Evolutionary conservation across 2,113 vertebrate genomes (phyloP).

Genomic region (Cebus imitator): DNA sequence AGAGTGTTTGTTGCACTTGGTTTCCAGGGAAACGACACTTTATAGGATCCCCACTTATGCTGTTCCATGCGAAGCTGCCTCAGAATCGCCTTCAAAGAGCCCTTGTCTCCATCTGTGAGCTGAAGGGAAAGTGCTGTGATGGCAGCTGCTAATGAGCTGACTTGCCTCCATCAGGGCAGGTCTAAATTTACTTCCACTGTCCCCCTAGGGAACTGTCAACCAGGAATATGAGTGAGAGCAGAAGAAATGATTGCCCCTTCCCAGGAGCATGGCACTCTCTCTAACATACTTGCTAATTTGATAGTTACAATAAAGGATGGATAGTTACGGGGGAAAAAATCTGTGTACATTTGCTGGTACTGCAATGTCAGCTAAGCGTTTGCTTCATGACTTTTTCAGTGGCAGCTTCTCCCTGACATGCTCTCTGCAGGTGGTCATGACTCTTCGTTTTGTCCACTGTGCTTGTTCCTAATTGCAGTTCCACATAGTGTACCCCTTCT

Average conservation of each 20-base stretch:
- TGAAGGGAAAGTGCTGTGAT: conserved; percentile 54
- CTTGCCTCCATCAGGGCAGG: conserved; percentile 57
- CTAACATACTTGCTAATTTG: conserved; percentile 38
- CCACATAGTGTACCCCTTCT: background rate
- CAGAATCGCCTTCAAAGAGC: conserved; percentile 71
- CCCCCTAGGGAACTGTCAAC: conserved; percentile 50
- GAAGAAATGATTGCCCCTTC: conserved; percentile 45
- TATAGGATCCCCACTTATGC: conserved; percentile 38
- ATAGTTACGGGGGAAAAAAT: background rate
- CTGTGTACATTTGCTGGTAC: conserved; percentile 12
- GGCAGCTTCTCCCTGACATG: background rate
- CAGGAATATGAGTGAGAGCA: conserved; percentile 51
- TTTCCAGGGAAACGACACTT: conserved; percentile 75
- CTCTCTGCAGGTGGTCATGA: background rate
- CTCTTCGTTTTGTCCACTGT: background rate
- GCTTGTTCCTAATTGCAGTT: conserved; percentile 33
- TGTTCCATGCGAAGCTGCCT: conserved; percentile 42
- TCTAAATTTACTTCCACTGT: conserved; percentile 63
- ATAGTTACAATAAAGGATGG: conserved; percentile 1
- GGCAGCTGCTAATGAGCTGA: conserved; percentile 74
- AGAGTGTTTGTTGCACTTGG: conserved; percentile 71
- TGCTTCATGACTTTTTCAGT: conserved; percentile 27
- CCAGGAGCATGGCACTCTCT: background rate
- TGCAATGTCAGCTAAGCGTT: conserved; percentile 50
- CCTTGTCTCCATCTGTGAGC: conserved; percentile 68